Percentiles rank a stretch among this genome's conserved stretches.
Evolutionary conservation across 2,888 invertebrate species (phyloP).

Genomic region (Nipponacmea schrenckii): DNA sequence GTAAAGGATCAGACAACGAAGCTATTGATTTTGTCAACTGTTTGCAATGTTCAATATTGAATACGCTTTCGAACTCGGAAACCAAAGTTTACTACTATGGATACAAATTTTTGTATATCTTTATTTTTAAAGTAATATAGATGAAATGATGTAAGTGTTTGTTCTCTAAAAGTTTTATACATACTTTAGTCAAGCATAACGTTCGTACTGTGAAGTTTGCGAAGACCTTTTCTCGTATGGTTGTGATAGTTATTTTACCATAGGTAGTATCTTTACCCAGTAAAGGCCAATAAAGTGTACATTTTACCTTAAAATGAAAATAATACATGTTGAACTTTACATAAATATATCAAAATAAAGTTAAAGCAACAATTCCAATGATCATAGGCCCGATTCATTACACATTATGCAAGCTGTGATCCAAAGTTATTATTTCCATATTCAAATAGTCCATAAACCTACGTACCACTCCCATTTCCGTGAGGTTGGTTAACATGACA

Average conservation of each 20-base stretch:
- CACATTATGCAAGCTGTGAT: neutral
- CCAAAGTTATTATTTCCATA: too few species aligned
- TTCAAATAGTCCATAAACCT: too few species aligned
- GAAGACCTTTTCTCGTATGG: neutral
- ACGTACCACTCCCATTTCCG: conserved; percentile 65
- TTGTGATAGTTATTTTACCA: conserved; percentile 1
- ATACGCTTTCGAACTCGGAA: too few species aligned
- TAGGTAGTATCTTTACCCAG: neutral
- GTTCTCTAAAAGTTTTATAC: neutral
- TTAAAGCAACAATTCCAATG: neutral
- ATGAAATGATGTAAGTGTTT: too few species aligned
- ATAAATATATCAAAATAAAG: too few species aligned
- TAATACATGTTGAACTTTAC: neutral
- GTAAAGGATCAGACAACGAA: too few species aligned
- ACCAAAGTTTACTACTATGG: too few species aligned
- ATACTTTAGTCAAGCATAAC: conserved; percentile 10
- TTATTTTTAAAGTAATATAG: too few species aligned
- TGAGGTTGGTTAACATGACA: conserved; percentile 68
- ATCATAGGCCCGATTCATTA: neutral
- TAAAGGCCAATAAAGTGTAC: conserved; percentile 25
- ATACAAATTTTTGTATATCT: too few species aligned
- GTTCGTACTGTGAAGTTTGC: conserved; percentile 14
- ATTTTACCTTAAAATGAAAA: conserved; percentile 7
- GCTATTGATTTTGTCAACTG: too few species aligned
- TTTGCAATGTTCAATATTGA: too few species aligned